Percentiles rank a stretch among this genome's conserved stretches.
These are phyloP conservation scores for Microcebus griseorufus DNA, from an alignment of 2,113 vertebrate species.

Conservation along the genomic window DNA sequence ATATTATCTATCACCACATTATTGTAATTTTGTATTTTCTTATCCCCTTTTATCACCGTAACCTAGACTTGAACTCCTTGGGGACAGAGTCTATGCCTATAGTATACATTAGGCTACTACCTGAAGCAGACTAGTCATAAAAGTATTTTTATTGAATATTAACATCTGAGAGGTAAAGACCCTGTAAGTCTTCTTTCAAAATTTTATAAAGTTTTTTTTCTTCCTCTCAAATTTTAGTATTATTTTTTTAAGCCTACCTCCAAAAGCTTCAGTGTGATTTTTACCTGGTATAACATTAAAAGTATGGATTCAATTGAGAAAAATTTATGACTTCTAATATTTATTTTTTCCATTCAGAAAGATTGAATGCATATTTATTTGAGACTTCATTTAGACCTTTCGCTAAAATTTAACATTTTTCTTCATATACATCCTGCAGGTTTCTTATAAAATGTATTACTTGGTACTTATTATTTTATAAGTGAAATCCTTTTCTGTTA, in stretches of 20 bases:
- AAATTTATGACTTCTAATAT: not conserved
- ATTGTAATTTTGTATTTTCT: not conserved
- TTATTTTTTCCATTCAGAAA: not conserved
- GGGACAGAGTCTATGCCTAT: fast-evolving
- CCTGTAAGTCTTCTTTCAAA: not conserved
- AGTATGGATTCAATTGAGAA: not conserved
- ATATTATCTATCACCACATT: not conserved
- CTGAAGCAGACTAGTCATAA: not conserved
- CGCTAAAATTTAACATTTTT: not conserved
- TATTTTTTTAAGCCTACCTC: not conserved
- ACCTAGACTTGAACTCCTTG: not conserved
- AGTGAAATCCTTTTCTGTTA: not conserved
- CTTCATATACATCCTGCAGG: not conserved
- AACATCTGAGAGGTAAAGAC: not conserved
- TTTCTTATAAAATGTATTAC: not conserved
- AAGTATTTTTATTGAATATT: not conserved
- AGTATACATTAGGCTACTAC: not conserved
- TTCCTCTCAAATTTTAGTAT: not conserved
- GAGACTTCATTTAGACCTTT: not conserved
- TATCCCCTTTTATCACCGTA: not conserved
- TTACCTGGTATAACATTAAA: not conserved
- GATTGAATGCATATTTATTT: not conserved
- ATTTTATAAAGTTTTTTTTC: not conserved
- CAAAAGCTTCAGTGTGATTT: not conserved
- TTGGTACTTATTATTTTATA: not conserved